Evolutionary conservation across 1,140 invertebrate genomes (phyloP), one percentile per base, ranked within the genome.

Genomic region (Drosophila insularis): DNA sequence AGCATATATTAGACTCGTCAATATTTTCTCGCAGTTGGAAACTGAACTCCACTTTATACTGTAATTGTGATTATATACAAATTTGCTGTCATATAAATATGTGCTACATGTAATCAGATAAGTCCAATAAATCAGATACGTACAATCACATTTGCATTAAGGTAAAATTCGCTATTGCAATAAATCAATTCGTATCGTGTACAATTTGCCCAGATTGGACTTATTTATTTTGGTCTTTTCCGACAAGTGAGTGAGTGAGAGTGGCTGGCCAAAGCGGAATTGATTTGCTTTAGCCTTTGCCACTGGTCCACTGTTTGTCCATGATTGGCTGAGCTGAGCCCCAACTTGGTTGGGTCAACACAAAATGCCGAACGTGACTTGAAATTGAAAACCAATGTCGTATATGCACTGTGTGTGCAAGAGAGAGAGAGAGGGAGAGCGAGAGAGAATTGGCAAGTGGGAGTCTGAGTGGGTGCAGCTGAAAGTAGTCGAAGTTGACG

Each of bases 321-420:
- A 50, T 4, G 43, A 50, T 50, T 50, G 43, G 43, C 17, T 67
- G 14, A 21, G 43, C 43, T 67, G 14, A 21, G 21, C 59, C 72
- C 59, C 58, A 63, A 68, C 39, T 63, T 64, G 4, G 59, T 53
- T 64, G 75, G 77, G 76, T 74, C 71, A 64, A 74, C 67, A 71
- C 40, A 40, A 68, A 50, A 77, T 66, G 64, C 17, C 71, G 63
- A 85, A 86, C 82, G 84, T 82, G 82, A 86, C 82, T 86, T 67
- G 82, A 87, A 79, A 82, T 69, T 63, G 84, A 87, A 81, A 80
- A 78, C 79, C 78, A 74, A 73, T 71, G 74, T 81, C 71, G 60
- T 72, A 64, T 74, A 74, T 73, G 40, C 71, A 72, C 14, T 46
- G 14, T 35, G 32, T 2, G 27, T 27, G 5, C 27, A 5, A 27